These are phyloP conservation scores for Oligia strigilis DNA, from an alignment of 2,888 invertebrate genomes.

Conservation along the genomic window DNA sequence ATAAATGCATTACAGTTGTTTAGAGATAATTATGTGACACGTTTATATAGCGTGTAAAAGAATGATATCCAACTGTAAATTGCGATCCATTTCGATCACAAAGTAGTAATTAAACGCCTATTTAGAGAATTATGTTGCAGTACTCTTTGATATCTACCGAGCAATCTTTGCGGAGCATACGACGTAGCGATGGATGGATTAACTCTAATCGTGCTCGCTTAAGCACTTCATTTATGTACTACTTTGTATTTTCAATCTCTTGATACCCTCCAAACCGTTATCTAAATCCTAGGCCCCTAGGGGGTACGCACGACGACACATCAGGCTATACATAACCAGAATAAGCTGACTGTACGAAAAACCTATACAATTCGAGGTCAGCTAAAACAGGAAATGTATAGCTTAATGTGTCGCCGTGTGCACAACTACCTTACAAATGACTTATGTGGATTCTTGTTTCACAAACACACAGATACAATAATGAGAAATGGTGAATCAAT, in stretches of 20 bases:
- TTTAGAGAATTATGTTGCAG: background rate
- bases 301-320: background rate
- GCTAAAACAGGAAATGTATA: background rate
- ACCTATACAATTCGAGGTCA: background rate
- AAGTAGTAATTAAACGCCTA: conserved; percentile 28
- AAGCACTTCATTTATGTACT: conserved; percentile 26
- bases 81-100: conserved; percentile 9
- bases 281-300: background rate
- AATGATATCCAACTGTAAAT: conserved; percentile 1
- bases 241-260: conserved; percentile 14
- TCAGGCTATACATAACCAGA: background rate
- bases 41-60: conserved; percentile 1
- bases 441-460: background rate
- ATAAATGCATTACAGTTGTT: conserved; percentile 50
- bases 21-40: conserved; percentile 24
- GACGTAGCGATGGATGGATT: background rate
- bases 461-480: conserved; percentile 11
- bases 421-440: background rate
- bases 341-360: background rate
- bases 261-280: background rate
- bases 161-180: background rate
- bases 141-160: background rate
- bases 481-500: conserved; percentile 2
- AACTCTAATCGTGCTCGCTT: background rate
- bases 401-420: background rate